A percentile compares a stretch with the other conserved stretches of the same genome.
These are phyloP conservation scores for Drosophila asahinai DNA, from an alignment of 1,140 invertebrate species.

Conservation along the genomic window DNA sequence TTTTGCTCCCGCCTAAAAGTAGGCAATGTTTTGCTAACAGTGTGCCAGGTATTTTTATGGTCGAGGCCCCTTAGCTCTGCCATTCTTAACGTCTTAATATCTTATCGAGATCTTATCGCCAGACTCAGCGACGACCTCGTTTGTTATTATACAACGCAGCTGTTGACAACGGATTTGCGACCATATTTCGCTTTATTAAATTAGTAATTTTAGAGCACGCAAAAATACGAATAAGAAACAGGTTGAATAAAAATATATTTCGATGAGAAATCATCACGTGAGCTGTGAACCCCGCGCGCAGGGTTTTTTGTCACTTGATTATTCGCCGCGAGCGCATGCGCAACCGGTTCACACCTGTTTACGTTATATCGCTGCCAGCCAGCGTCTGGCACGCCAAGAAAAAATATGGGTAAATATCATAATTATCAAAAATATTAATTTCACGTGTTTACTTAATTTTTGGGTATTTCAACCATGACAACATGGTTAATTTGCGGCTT, in stretches of 20 bases:
- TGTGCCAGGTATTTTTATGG: not conserved
- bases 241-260: slow-evolving; percentile 12
- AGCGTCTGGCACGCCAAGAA: slow-evolving; percentile 23
- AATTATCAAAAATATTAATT: slow-evolving; percentile 27
- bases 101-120: slow-evolving; percentile 30
- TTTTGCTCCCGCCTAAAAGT: not conserved
- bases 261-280: slow-evolving; percentile 37
- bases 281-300: slow-evolving; percentile 11
- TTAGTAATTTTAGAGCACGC: slow-evolving; percentile 1
- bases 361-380: slow-evolving; percentile 1
- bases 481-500: not conserved
- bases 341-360: slow-evolving; percentile 52
- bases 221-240: slow-evolving; percentile 24
- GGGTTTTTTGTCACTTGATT: slow-evolving; percentile 29
- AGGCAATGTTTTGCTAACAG: rapidly evolving
- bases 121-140: slow-evolving; percentile 35
- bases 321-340: slow-evolving; percentile 41
- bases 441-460: not conserved
- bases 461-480: not conserved
- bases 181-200: slow-evolving; percentile 8
- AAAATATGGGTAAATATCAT: slow-evolving; percentile 14
- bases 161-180: slow-evolving; percentile 16
- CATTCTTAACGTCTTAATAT: not conserved
- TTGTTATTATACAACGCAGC: slow-evolving; percentile 7
- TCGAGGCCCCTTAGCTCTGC: not conserved